phyloP scores from a whole-genome alignment of 2,113 vertebrate genomes.

The Lathamus discolor region DNA sequence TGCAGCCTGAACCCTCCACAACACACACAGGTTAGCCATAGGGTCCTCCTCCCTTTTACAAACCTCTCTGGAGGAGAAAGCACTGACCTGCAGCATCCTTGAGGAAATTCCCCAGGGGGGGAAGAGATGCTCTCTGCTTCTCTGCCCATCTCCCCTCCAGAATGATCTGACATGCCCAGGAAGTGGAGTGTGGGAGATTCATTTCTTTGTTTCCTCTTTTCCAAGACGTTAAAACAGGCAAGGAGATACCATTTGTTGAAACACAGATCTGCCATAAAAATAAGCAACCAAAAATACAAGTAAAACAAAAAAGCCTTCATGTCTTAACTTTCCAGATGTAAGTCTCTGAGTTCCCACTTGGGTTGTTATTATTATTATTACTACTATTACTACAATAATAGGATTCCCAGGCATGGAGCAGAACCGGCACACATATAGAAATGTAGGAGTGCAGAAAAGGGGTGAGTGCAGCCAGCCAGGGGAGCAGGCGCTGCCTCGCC shows the following conservation, averaged over 20 bases:
- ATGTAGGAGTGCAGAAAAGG: background rate
- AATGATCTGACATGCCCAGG: background rate
- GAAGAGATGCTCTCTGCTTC: background rate
- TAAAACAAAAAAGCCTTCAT: background rate
- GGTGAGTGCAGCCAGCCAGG: background rate
- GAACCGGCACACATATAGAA: background rate
- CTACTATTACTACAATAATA: conserved; percentile 32
- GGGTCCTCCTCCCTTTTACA: background rate
- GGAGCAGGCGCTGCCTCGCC: background rate
- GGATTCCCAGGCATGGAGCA: conserved; percentile 20
- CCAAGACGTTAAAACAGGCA: background rate
- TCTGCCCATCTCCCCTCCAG: background rate
- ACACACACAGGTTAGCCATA: rapidly evolving
- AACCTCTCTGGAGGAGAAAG: background rate
- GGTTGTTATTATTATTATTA: conserved; percentile 34
- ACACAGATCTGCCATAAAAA: conserved; percentile 17
- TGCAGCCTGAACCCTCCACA: background rate
- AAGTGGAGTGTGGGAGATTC: background rate
- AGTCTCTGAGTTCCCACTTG: conserved; percentile 20
- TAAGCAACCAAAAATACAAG: conserved; percentile 3
- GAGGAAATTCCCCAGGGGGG: background rate
- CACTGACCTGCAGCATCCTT: background rate
- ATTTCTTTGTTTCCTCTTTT: background rate
- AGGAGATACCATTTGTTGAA: conserved; percentile 11
- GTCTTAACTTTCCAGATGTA: conserved; percentile 49